These are phyloP conservation scores for Musca vetustissima DNA, from an alignment of 1,140 invertebrate species.

Conservation along the genomic window DNA sequence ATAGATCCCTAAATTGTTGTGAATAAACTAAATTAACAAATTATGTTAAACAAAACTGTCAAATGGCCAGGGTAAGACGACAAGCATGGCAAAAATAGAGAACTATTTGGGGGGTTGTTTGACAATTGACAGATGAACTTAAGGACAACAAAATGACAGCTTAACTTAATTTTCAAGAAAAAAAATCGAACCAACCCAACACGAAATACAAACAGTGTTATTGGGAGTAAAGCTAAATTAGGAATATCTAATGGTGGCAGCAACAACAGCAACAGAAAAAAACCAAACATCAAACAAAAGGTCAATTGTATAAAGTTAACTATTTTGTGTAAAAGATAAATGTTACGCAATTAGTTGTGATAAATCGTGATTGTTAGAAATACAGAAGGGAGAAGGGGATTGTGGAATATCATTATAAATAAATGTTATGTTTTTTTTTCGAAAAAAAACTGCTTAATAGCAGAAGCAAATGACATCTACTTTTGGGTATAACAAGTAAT, in stretches of 20 bases:
- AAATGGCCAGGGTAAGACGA: conserved; percentile 24
- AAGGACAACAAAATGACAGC: conserved; percentile 4
- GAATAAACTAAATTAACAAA: conserved; percentile 48
- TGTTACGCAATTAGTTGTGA: background rate
- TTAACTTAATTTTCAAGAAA: conserved; percentile 2
- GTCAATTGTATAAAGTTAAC: conserved; percentile 2
- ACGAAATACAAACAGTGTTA: background rate
- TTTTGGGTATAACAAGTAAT: background rate
- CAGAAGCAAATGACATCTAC: background rate
- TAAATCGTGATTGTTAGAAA: background rate
- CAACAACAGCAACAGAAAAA: background rate
- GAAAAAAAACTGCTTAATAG: background rate
- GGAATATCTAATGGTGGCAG: too few species aligned
- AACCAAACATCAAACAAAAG: conserved; percentile 1
- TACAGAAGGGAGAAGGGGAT: background rate
- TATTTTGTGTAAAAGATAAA: background rate
- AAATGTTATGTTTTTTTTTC: too few species aligned
- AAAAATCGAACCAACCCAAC: background rate
- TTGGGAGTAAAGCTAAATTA: too few species aligned
- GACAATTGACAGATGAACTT: conserved; percentile 53
- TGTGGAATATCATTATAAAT: too few species aligned
- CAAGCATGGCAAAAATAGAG: background rate
- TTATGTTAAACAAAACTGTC: conserved; percentile 42
- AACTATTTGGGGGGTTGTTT: conserved; percentile 9
- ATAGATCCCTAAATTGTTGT: conserved; percentile 8